These are phyloP conservation scores for Tridacna gigas DNA, from an alignment of 2,888 invertebrate genomes.

Conservation along the genomic window DNA sequence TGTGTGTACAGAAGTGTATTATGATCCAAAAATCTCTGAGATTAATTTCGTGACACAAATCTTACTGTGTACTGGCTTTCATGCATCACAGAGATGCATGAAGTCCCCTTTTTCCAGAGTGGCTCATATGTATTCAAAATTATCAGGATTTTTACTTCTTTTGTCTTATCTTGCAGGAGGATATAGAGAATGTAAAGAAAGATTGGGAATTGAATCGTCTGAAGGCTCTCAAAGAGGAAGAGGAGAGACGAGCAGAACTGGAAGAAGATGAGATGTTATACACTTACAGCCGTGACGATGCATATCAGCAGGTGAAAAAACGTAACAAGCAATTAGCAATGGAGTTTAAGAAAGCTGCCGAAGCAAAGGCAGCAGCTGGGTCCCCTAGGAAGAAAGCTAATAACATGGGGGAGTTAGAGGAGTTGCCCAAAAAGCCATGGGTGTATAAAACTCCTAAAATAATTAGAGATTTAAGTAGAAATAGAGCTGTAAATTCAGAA, in stretches of 20 bases:
- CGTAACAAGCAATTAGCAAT: constrained; percentile 61
- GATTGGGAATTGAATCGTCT: constrained; percentile 94
- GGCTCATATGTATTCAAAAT: no score
- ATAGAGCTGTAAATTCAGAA: constrained; percentile 34
- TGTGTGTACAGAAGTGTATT: no score
- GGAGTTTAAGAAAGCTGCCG: constrained; percentile 52
- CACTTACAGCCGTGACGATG: constrained; percentile 92
- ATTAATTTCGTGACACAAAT: no score
- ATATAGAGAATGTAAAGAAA: constrained; percentile 90
- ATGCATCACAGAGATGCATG: no score
- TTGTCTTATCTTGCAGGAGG: constrained; percentile 84
- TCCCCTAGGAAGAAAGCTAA: constrained; percentile 41
- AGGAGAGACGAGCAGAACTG: constrained; percentile 83
- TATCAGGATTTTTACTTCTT: no score
- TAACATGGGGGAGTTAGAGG: constrained; percentile 37
- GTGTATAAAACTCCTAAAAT: constrained; percentile 61
- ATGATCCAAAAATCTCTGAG: no score
- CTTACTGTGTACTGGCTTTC: no score
- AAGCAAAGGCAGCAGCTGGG: constrained; percentile 43
- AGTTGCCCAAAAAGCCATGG: constrained; percentile 42
- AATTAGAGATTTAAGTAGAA: constrained; percentile 46
- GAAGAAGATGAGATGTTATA: constrained; percentile 88
- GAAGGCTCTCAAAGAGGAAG: constrained; percentile 86
- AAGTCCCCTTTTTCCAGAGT: no score
- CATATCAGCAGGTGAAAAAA: constrained; percentile 92